A percentile compares a stretch with the other conserved stretches of the same genome.
These are phyloP conservation scores for Geophilus truncorum DNA, from an alignment of 2,888 invertebrate genomes.

Conservation along the genomic window DNA sequence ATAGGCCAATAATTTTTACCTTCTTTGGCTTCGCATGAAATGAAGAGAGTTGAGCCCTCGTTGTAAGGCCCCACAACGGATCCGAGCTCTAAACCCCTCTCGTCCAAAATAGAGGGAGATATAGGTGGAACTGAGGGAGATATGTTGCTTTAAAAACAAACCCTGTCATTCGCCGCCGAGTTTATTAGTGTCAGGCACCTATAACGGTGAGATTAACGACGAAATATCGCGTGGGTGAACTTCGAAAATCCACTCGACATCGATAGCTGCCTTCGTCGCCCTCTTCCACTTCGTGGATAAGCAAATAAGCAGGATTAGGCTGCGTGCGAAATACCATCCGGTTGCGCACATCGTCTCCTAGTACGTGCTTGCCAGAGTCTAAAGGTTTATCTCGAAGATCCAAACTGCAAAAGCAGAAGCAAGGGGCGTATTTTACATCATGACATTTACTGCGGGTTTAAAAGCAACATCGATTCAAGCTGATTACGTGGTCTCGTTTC, in stretches of 20 bases:
- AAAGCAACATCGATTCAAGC: background rate
- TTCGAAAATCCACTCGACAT: conserved; percentile 82
- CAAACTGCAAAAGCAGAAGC: conserved; percentile 27
- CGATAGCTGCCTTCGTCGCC: conserved; percentile 85
- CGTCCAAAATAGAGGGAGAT: conserved; percentile 73
- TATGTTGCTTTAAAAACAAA: background rate
- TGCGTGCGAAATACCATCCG: conserved; percentile 31
- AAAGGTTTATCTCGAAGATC: conserved; percentile 32
- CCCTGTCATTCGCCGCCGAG: background rate
- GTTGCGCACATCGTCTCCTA: background rate
- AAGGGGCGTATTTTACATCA: background rate
- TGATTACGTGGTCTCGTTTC: background rate
- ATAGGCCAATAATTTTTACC: conserved; percentile 57
- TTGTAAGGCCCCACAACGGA: conserved; percentile 64
- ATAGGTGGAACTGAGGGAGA: conserved; percentile 68
- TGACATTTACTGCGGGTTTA: background rate
- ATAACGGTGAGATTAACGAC: conserved; percentile 84
- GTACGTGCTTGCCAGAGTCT: conserved; percentile 29
- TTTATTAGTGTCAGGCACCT: conserved; percentile 54
- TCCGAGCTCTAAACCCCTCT: conserved; percentile 72
- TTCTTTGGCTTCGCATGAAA: conserved; percentile 78
- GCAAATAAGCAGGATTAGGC: conserved; percentile 53
- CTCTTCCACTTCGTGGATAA: conserved; percentile 76
- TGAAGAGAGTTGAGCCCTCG: conserved; percentile 72
- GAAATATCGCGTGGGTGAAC: conserved; percentile 82